A percentile compares a stretch with the other conserved stretches of the same genome.
Conservation (phyloP, 2,888 invertebrate species). For the Rutpela maculata region DNA sequence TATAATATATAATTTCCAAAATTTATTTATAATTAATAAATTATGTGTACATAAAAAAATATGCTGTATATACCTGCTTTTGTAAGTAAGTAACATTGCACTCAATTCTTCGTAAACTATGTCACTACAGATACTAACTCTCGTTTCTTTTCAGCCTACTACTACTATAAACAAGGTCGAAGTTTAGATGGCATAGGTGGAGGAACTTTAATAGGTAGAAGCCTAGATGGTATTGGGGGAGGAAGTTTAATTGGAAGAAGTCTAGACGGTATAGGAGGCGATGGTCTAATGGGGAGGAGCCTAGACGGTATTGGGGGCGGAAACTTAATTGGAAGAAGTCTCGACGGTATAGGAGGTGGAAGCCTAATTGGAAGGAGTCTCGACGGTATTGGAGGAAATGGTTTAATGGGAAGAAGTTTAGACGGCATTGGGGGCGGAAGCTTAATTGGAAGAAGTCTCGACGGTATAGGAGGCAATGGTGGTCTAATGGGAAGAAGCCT, state of each 20-base stretch:
- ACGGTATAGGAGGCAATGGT: slow-evolving; percentile 50
- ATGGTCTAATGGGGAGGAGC: slow-evolving; percentile 18
- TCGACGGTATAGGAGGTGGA: background rate
- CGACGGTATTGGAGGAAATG: background rate
- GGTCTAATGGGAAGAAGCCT: slow-evolving; percentile 38
- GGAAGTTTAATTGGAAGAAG: background rate
- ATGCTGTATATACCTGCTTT: background rate
- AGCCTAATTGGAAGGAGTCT: background rate
- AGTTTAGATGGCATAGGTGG: slow-evolving; percentile 54
- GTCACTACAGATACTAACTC: background rate
- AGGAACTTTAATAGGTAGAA: slow-evolving; percentile 27
- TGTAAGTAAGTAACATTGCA: background rate
- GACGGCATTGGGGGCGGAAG: slow-evolving; percentile 54
- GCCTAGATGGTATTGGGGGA: slow-evolving; percentile 8
- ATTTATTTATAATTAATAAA: background rate
- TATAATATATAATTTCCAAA: background rate
- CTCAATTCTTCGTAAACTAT: background rate
- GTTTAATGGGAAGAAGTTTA: slow-evolving; percentile 38
- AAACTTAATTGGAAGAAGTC: slow-evolving; percentile 38
- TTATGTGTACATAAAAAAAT: background rate
- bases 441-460: slow-evolving; percentile 44
- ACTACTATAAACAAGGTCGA: background rate
- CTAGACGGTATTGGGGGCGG: slow-evolving; percentile 57
- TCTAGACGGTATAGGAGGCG: background rate
- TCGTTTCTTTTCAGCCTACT: background rate